Base-by-base conservation (phyloP, 2,797 vertebrate species). In the Siniperca undulata region DNA sequence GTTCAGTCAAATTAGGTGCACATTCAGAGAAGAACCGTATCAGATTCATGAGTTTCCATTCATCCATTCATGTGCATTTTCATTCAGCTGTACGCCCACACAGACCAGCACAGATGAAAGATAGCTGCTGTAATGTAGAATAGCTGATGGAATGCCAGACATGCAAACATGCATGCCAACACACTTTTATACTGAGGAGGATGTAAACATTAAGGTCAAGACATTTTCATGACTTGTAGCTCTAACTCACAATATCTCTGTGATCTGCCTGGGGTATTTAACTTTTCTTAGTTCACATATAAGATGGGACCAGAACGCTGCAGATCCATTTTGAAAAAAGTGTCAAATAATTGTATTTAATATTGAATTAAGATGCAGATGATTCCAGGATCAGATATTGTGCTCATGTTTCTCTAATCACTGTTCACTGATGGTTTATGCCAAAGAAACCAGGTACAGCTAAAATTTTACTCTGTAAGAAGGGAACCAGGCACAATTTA, bases 41-140 rank as follows among this genome's bases (percentile, higher is more conserved):
- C 55, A 52, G 24, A 78, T 74, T 55, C 46, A 20, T 16, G 56
- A 59, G 76, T 85, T 78, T 84, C 65, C 70, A 60, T 86, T 88
- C 74, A 71, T 64, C 19, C 20, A 42, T 62, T 72, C 20, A 42
- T 60, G 13, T 72, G 40, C 38, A n/a, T 77, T 67, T 66, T 34
- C 61, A 24, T 74, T 72, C 48, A 44, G 60, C 66, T 52, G 20
- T 58, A 30, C 70, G 3, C 83, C 82, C 82, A 85, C 83, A 52
- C 77, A 79, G 48, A 56, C 5, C 27, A 40, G 79, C 75, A 44
- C 50, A 52, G 77, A 86, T 67, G 58, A 61, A 44, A 56, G 48
- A 77, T 70, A 75, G 56, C 77, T 60, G 71, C 67, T 56, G 62
- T 11, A 2, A 72, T 75, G 74, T 58, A 13, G 27, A 67, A 16